These are phyloP conservation scores for Vireo altiloquus DNA, from an alignment of 2,113 vertebrate genomes.

Conservation along the genomic window DNA sequence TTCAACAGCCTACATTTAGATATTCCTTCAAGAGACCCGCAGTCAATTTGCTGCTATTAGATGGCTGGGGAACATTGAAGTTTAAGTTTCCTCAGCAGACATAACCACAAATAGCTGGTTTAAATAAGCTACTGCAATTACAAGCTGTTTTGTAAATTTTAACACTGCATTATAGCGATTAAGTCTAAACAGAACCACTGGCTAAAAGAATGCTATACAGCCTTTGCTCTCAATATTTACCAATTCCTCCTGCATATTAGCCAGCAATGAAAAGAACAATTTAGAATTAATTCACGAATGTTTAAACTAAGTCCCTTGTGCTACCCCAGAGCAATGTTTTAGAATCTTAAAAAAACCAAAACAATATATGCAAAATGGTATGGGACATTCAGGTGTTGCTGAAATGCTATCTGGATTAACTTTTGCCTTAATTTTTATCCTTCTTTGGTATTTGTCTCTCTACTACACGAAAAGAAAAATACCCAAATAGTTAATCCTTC, in stretches of 20 bases:
- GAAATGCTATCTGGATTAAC: not conserved
- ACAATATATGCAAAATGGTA: not conserved
- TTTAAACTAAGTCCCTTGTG: not conserved
- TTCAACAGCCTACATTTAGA: conserved; percentile 91
- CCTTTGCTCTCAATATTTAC: not conserved
- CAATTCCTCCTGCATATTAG: not conserved
- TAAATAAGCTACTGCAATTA: conserved; percentile 66
- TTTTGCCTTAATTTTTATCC: not conserved
- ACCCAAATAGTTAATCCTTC: not conserved
- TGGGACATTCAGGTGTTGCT: not conserved
- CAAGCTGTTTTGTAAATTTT: conserved; percentile 66
- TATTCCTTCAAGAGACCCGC: conserved; percentile 85
- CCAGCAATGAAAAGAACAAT: not conserved
- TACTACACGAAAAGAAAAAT: not conserved
- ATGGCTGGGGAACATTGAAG: conserved; percentile 65
- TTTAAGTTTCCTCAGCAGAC: conserved; percentile 75
- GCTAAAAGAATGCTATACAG: conserved; percentile 32
- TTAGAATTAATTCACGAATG: not conserved
- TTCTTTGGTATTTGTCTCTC: not conserved
- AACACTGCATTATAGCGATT: conserved; percentile 46
- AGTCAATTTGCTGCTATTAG: conserved; percentile 70
- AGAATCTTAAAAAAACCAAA: not conserved
- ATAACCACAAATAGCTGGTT: conserved; percentile 74
- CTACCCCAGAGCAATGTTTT: not conserved
- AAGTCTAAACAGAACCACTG: conserved; percentile 36